Evolutionary conservation across 2,888 invertebrate genomes (phyloP), one percentile per base, ranked within the genome.

Genomic region (Habroteleia sp.): DNA sequence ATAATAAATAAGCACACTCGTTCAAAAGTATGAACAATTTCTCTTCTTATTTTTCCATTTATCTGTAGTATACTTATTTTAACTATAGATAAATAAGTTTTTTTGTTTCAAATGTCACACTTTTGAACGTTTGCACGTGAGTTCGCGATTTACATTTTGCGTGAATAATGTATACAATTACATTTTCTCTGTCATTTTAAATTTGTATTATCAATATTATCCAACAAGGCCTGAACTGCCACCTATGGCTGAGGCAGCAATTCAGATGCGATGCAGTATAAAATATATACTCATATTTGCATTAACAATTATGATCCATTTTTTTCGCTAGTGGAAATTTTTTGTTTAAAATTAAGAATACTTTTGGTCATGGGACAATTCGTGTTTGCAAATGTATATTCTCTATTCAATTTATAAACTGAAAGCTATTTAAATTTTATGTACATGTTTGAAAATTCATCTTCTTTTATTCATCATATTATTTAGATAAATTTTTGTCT

Each of bases 251-350:
- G 85, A 58, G 76, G 80, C 77, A 42, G 81, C 85, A 85, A 77
- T 81, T 86, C 85, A 78, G 85, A 86, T 85, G 85, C 85, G 80
- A 84, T 86, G 85, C 83, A 62, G 31, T 48, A 84, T 79, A 85
- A 85, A 85, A 85, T 85, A 83, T 83, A 81, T 82, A 76, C 41
- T 10, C 76, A 46, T 75, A 62, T 69, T 74, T 50, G n/a, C 4
- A 54, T 39, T 62, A 44, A 71, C 60, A 62, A 62, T 46, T 31
- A 52, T 41, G n/a, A n/a, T n/a, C n/a, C n/a, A n/a, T n/a, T n/a
- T n/a, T n/a, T n/a, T n/a, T n/a, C n/a, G n/a, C n/a, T n/a, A n/a
- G n/a, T n/a, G n/a, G n/a, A n/a, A n/a, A n/a, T n/a, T n/a, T n/a
- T n/a, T n/a, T n/a, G n/a, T n/a, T n/a, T n/a, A n/a, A n/a, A n/a